Percentiles rank a stretch among this genome's conserved stretches.
These are phyloP conservation scores for Alligator sinensis DNA, from an alignment of 2,113 vertebrate genomes.

Conservation along the genomic window DNA sequence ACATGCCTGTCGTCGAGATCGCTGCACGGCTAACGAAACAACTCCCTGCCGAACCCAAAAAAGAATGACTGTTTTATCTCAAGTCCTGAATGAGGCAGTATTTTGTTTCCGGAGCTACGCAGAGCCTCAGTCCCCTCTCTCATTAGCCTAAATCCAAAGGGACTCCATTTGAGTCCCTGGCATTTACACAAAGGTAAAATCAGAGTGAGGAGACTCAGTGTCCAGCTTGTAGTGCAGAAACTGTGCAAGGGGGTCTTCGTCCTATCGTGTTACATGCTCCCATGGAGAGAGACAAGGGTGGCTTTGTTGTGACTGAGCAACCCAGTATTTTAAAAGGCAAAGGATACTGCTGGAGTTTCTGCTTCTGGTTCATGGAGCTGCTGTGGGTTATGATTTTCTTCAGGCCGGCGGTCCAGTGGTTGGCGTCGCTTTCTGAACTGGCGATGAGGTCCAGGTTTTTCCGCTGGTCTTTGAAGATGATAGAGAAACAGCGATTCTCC, in stretches of 20 bases:
- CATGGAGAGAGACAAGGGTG: constrained; percentile 45
- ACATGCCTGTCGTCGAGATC: constrained; percentile 43
- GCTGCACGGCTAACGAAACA: constrained; percentile 39
- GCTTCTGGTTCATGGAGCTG: constrained; percentile 84
- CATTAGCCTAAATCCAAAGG: neutral
- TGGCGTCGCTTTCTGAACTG: constrained; percentile 67
- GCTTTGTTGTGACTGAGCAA: constrained; percentile 16
- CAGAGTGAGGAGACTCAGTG: neutral
- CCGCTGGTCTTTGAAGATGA: constrained; percentile 90
- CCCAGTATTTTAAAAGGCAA: constrained; percentile 16
- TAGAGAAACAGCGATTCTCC: constrained; percentile 91
- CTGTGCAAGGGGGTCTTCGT: neutral
- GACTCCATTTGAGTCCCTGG: neutral
- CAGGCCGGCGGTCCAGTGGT: constrained; percentile 87
- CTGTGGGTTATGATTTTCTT: constrained; percentile 87
- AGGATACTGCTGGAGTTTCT: constrained; percentile 98
- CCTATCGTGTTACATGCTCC: neutral
- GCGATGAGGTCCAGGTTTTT: constrained; percentile 93
- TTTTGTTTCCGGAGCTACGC: constrained; percentile 21
- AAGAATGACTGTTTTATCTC: constrained; percentile 51
- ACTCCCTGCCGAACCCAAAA: constrained; percentile 39
- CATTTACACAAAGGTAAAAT: neutral
- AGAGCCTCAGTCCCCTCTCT: constrained; percentile 19
- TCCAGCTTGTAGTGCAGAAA: neutral
- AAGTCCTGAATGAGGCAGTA: constrained; percentile 58